Evolutionary conservation across 2,113 vertebrate species (phyloP), one percentile per base, ranked within the genome.

Genomic region (Callorhinus ursinus): DNA sequence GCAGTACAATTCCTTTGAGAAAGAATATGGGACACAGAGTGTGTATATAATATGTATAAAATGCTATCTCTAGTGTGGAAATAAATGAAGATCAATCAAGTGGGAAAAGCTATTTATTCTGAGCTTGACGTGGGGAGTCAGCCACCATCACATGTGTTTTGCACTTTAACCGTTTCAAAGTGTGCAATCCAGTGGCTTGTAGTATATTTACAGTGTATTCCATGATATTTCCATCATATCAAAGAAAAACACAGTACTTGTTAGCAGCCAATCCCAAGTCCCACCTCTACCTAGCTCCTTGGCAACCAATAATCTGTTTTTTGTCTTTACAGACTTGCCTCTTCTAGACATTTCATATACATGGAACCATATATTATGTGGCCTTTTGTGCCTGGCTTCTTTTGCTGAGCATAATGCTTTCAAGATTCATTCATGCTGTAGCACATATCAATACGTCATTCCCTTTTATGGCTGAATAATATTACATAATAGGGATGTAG

Each of bases 41-140:
- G 33, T 82, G 24, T 74, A 76, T 36, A 36, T 69, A 79, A 88
- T 55, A 28, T 4, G 39, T 36, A 36, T 39, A 71, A 92, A 63
- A 65, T 67, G 26, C 88, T 85, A 80, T 59, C 18, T 57, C 42
- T 21, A 24, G 28, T 65, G n/a, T 26, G 14, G 77, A 85, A 63
- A 79, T 88, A 74, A 94, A 88, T 2, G 61, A 71, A 87, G 84
- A 55, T 49, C 46, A 57, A 46, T 15, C 59, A 74, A 61, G 22
- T 90, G n/a, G 82, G 93, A 93, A 90, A 83, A 42, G n/a, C 31
- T 92, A 26, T 57, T 57, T 42, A 79, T 61, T 72, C 82, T 61
- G 74, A 82, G 46, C 63, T 71, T 33, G 46, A 51, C 26, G 36
- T 4, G 12, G n/a, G 39, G 28, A 76, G 61, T 79, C 18, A 53